Evolutionary conservation across 2,888 invertebrate species (phyloP).

Genomic region (Hetaerina titia): DNA sequence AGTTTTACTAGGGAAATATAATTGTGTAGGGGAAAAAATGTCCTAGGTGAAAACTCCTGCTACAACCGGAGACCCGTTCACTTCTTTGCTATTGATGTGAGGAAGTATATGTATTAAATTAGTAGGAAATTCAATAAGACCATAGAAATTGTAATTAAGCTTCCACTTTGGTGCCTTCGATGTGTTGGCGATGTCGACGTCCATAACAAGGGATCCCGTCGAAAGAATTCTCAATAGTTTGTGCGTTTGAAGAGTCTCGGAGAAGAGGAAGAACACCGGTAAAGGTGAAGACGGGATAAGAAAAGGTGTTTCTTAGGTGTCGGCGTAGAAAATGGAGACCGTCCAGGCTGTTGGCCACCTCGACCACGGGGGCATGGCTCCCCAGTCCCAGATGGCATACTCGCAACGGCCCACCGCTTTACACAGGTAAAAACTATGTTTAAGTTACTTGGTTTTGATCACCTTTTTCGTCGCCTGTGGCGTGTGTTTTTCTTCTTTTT

Average conservation of each 20-base stretch:
- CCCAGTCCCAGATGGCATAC: constrained; percentile 68
- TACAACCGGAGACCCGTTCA: not conserved
- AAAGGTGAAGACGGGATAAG: constrained; percentile 60
- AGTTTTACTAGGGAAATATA: not conserved
- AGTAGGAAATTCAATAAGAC: constrained; percentile 3
- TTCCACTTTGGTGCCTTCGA: constrained; percentile 65
- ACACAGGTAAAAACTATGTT: constrained; percentile 57
- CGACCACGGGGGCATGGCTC: constrained; percentile 67
- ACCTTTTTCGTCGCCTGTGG: too few species aligned
- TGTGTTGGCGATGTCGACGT: constrained; percentile 56
- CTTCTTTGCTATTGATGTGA: not conserved
- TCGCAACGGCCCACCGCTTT: constrained; percentile 63
- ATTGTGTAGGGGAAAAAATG: not conserved
- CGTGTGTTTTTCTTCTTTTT: too few species aligned
- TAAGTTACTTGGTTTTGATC: too few species aligned
- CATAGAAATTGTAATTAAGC: constrained; percentile 20
- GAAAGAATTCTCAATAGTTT: constrained; percentile 21
- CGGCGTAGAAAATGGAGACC: constrained; percentile 66
- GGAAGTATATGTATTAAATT: not conserved
- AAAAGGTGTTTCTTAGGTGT: constrained; percentile 59
- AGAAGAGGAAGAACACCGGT: constrained; percentile 38
- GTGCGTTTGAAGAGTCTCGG: constrained; percentile 50
- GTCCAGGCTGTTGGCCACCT: constrained; percentile 67
- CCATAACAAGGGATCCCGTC: constrained; percentile 47
- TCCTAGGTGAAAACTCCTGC: not conserved